These are phyloP conservation scores for Notechis scutatus DNA, from an alignment of 2,113 vertebrate genomes.

Conservation along the genomic window DNA sequence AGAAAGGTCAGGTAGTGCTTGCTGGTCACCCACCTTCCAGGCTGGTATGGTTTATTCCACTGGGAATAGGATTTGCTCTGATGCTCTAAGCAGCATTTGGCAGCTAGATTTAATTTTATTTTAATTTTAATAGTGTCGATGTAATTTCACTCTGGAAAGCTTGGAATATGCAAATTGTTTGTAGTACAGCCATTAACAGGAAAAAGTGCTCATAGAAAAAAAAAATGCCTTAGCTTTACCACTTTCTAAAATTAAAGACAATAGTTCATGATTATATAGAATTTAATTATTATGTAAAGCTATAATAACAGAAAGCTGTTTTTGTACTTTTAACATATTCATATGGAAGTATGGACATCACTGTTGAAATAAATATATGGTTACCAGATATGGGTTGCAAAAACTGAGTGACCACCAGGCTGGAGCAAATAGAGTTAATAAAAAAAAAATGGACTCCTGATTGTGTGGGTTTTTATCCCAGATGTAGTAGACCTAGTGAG, in stretches of 20 bases:
- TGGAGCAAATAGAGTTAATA: neutral
- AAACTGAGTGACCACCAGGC: neutral
- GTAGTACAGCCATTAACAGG: neutral
- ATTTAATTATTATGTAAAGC: neutral
- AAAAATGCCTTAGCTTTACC: neutral
- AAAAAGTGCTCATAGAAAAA: neutral
- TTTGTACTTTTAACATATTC: neutral
- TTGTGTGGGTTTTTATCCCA: neutral
- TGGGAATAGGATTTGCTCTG: neutral
- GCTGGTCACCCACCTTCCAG: neutral
- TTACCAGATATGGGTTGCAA: neutral
- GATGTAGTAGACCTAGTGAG: neutral
- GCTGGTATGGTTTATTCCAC: neutral
- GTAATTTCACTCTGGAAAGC: neutral
- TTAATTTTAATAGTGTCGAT: neutral
- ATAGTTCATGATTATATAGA: neutral
- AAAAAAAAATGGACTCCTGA: neutral
- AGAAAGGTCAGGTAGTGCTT: neutral
- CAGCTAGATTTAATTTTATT: neutral
- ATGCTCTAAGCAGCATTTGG: neutral
- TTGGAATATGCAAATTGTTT: neutral
- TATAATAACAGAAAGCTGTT: neutral
- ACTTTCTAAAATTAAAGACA: neutral
- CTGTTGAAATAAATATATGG: neutral
- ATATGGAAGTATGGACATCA: neutral